phyloP scores from a whole-genome alignment of 2,888 invertebrate species.

The Diaperis boleti region DNA sequence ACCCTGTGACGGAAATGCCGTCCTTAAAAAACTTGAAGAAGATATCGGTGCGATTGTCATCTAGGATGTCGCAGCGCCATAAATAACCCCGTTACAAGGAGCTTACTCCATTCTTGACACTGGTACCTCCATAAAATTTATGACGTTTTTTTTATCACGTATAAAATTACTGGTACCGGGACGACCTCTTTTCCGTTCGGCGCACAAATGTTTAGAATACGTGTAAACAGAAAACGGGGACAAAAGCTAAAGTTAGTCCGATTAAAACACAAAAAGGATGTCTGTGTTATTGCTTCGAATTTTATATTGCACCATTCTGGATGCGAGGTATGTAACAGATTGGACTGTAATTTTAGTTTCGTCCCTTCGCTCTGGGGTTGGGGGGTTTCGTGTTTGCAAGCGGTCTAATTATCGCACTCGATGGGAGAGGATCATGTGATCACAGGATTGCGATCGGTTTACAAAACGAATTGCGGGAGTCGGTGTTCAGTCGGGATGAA shows the following conservation, averaged over 20 bases:
- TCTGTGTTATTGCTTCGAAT: background rate
- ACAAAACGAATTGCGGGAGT: too few relatives aligned
- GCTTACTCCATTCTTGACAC: conserved; percentile 12
- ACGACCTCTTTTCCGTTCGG: conserved; percentile 13
- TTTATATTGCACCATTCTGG: background rate
- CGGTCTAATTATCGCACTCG: too few relatives aligned
- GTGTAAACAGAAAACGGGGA: conserved; percentile 16
- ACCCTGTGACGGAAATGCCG: background rate
- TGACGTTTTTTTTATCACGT: conserved; percentile 32
- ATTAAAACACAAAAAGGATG: background rate
- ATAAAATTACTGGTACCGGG: conserved; percentile 28
- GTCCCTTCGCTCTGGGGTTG: too few relatives aligned
- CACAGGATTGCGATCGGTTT: too few relatives aligned
- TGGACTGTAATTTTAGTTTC: too few relatives aligned
- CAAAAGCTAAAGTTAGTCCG: conserved; percentile 4
- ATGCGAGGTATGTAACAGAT: too few relatives aligned
- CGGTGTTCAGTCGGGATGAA: too few relatives aligned
- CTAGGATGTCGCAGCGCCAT: conserved; percentile 6
- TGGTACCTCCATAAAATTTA: conserved; percentile 34
- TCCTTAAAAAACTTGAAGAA: conserved; percentile 7
- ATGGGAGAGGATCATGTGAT: too few relatives aligned
- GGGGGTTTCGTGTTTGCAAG: too few relatives aligned
- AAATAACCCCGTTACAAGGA: conserved; percentile 17
- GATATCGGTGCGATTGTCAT: conserved; percentile 8
- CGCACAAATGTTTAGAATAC: conserved; percentile 1